phyloP scores from a whole-genome alignment of 2,888 invertebrate species.

The Maniola hyperantus region DNA sequence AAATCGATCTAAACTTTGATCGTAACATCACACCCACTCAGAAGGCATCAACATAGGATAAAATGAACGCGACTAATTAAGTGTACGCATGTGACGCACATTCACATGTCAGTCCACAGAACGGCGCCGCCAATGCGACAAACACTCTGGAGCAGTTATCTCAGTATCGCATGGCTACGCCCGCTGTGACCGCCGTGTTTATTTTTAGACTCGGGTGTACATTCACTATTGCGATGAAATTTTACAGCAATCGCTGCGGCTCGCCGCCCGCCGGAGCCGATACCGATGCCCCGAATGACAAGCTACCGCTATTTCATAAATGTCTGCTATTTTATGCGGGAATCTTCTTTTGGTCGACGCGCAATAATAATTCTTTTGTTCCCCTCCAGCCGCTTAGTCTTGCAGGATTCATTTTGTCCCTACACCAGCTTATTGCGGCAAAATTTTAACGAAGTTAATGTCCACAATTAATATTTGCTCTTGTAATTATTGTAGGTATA shows the following conservation, averaged over 20 bases:
- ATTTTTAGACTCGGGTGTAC: conserved; percentile 76
- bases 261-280: conserved; percentile 61
- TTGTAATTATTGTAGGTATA: not conserved
- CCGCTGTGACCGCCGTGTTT: conserved; percentile 71
- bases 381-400: conserved; percentile 43
- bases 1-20: conserved; percentile 14
- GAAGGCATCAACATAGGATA: conserved; percentile 41
- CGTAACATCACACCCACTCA: conserved; percentile 21
- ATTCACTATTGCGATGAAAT: conserved; percentile 76
- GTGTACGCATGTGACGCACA: conserved; percentile 53
- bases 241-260: conserved; percentile 60
- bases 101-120: conserved; percentile 59
- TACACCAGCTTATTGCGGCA: conserved; percentile 8
- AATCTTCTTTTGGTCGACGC: conserved; percentile 65
- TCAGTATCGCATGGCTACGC: conserved; percentile 71
- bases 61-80: conserved; percentile 65
- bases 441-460: conserved; percentile 10
- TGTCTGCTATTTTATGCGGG: conserved; percentile 72
- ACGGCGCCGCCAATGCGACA: conserved; percentile 54
- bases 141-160: conserved; percentile 68
- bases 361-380: conserved; percentile 67
- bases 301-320: conserved; percentile 74
- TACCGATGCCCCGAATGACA: conserved; percentile 72
- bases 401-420: conserved; percentile 58
- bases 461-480: conserved; percentile 7